A percentile compares a stretch with the other conserved stretches of the same genome.
These are phyloP conservation scores for Buathra laborator DNA, from an alignment of 2,888 invertebrate species.

Conservation along the genomic window DNA sequence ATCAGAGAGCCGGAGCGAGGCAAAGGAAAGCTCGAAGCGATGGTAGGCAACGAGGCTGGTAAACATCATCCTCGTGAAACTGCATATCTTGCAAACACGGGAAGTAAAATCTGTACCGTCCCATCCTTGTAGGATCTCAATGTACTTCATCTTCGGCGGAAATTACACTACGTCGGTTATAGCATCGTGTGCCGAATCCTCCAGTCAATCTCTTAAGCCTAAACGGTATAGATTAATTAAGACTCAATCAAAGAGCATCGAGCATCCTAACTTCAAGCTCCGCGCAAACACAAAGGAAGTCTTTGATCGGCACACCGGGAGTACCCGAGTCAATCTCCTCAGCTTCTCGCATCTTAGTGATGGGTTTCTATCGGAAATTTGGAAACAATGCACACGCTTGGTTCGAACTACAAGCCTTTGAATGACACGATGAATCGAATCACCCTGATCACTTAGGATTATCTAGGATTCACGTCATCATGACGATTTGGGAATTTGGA, in stretches of 20 bases:
- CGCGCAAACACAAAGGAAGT: neutral
- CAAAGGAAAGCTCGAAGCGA: constrained; percentile 16
- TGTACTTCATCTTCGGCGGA: neutral
- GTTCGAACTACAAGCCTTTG: neutral
- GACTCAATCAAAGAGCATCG: neutral
- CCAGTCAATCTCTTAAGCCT: neutral
- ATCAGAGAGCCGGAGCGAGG: constrained; percentile 3
- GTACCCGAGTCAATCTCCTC: too few relatives aligned
- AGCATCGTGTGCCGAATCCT: neutral
- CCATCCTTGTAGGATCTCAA: neutral
- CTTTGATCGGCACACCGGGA: neutral
- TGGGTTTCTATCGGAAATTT: neutral
- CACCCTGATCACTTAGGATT: too few relatives aligned
- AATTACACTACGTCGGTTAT: neutral
- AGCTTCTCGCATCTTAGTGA: neutral
- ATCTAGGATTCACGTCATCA: too few relatives aligned
- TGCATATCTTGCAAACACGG: constrained; percentile 36
- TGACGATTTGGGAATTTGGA: too few relatives aligned
- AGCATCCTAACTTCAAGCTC: neutral
- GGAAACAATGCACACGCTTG: neutral
- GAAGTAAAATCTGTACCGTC: neutral
- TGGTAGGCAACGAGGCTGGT: constrained; percentile 26
- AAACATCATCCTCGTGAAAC: constrained; percentile 52
- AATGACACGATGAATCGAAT: neutral
- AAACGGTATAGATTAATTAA: neutral